Percentiles rank a stretch among this genome's conserved stretches.
phyloP scores from a whole-genome alignment of 2,888 invertebrate species.

The Cataglyphis cursor region DNA sequence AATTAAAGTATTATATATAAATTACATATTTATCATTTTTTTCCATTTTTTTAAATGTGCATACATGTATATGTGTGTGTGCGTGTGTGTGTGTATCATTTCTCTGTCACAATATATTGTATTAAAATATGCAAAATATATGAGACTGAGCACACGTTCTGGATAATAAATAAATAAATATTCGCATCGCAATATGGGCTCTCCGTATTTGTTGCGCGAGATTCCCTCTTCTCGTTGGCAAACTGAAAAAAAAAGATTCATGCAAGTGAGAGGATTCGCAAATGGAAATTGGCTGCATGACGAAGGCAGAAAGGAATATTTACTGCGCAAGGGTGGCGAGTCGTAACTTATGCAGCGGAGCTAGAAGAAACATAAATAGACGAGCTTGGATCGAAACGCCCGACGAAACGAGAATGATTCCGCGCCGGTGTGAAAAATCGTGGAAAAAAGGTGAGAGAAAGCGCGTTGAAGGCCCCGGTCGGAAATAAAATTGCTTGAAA shows the following conservation, averaged over 20 bases:
- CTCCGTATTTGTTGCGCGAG: conserved; percentile 29
- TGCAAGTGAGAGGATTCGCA: conserved; percentile 48
- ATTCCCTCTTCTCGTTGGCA: conserved; percentile 22
- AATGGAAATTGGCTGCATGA: conserved; percentile 65
- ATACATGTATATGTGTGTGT: background rate
- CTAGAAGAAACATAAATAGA: conserved; percentile 69
- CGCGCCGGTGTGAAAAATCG: conserved; percentile 63
- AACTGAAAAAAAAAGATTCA: conserved; percentile 20
- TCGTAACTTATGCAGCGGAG: conserved; percentile 63
- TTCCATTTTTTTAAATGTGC: background rate
- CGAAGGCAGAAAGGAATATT: conserved; percentile 61
- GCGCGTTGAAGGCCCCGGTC: background rate
- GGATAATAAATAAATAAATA: conserved; percentile 40
- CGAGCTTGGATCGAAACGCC: conserved; percentile 60
- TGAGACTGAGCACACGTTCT: conserved; percentile 7
- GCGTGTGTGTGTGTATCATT: background rate
- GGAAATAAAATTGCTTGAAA: conserved; percentile 41
- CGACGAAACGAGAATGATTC: conserved; percentile 57
- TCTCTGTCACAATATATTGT: conserved; percentile 3
- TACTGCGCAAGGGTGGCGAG: conserved; percentile 59
- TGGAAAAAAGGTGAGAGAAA: background rate
- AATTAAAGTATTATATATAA: conserved; percentile 30
- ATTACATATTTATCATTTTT: conserved; percentile 32
- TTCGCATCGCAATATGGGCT: conserved; percentile 17
- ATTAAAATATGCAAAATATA: conserved; percentile 34